Percentiles rank a stretch among this genome's conserved stretches.
Conservation (phyloP, 2,113 vertebrate species). For the Bothrops jararaca region DNA sequence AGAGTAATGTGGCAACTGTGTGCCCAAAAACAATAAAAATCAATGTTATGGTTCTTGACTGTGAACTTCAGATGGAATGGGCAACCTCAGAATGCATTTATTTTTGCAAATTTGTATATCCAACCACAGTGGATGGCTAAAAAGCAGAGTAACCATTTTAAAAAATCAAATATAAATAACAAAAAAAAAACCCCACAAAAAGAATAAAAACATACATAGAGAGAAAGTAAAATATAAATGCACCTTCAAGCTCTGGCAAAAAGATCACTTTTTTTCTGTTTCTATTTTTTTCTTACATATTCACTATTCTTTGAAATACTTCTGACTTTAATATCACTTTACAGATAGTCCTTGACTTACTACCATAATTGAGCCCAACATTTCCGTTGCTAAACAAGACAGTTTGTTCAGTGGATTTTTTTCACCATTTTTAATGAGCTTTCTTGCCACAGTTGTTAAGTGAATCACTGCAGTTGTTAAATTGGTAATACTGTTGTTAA, state of each 20-base stretch:
- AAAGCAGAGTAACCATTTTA: not conserved
- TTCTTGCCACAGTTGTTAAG: not conserved
- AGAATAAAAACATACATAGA: not conserved
- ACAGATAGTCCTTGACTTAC: not conserved
- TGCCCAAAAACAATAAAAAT: not conserved
- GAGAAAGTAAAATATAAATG: not conserved
- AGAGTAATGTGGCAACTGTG: not conserved
- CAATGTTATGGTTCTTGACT: not conserved
- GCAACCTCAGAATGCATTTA: not conserved
- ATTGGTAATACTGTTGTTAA: not conserved
- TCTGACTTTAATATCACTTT: not conserved
- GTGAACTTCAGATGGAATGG: not conserved
- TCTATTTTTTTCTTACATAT: not conserved
- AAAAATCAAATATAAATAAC: not conserved
- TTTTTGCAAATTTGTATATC: not conserved
- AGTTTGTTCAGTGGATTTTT: not conserved
- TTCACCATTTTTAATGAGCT: not conserved
- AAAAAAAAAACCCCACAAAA: not conserved
- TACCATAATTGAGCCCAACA: not conserved
- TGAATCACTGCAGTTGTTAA: not conserved
- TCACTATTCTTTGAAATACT: not conserved
- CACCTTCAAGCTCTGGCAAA: not conserved
- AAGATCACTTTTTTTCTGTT: not conserved
- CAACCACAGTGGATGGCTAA: not conserved
- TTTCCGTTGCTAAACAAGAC: not conserved